Conservation (phyloP, 2,888 invertebrate genomes). For the Cylindroiulus punctatus region DNA sequence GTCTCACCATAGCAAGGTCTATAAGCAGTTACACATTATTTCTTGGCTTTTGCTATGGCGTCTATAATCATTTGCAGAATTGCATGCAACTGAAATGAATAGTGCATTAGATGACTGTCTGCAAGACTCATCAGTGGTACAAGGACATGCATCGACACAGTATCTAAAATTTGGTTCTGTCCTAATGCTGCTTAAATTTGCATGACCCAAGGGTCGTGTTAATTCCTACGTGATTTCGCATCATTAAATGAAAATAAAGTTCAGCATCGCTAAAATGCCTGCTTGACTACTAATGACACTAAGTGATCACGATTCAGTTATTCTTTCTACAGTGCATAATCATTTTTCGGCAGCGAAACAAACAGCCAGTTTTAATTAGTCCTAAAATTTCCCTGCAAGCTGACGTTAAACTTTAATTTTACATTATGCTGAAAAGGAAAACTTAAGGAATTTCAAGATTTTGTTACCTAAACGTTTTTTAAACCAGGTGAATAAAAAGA, state of each 20-base stretch:
- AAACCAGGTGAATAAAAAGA: no score
- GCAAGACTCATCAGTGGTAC: not conserved
- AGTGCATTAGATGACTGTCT: not conserved
- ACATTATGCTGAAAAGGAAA: no score
- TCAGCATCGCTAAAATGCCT: not conserved
- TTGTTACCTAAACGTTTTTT: no score
- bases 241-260: not conserved
- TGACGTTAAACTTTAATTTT: no score
- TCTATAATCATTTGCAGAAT: not conserved
- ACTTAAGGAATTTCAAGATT: no score
- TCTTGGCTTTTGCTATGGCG: not conserved
- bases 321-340: not conserved
- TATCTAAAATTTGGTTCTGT: not conserved
- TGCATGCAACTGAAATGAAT: not conserved
- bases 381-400: no score
- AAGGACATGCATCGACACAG: not conserved
- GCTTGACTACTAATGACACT: not conserved
- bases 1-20: not conserved
- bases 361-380: not conserved
- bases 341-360: not conserved
- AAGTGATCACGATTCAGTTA: not conserved
- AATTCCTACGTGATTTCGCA: conserved; percentile 24
- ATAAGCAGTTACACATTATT: not conserved
- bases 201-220: no score
- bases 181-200: no score